phyloP scores from a whole-genome alignment of 2,113 vertebrate genomes.

The Phyllostomus hastatus region DNA sequence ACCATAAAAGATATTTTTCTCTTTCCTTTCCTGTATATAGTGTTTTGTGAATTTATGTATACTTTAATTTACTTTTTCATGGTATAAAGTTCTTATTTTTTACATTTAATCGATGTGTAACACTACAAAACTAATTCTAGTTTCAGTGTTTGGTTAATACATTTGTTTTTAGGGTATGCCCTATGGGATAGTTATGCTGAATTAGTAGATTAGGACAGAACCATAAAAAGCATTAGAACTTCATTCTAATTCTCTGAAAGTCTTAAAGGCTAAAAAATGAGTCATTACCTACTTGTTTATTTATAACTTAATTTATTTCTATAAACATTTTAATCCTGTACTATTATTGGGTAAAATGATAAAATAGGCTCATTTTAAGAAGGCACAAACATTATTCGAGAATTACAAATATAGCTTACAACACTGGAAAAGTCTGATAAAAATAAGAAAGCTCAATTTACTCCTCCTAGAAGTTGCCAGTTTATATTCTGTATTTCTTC shows the following conservation, averaged over 20 bases:
- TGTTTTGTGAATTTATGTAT: not conserved
- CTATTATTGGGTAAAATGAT: constrained; percentile 50
- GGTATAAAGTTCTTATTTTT: constrained; percentile 17
- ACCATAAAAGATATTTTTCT: not conserved
- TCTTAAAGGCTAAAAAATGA: constrained; percentile 57
- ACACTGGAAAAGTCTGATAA: constrained; percentile 42
- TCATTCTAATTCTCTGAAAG: constrained; percentile 63
- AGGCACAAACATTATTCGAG: constrained; percentile 9
- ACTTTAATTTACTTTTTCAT: constrained; percentile 41
- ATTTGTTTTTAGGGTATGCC: constrained; percentile 39
- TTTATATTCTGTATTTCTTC: constrained; percentile 32
- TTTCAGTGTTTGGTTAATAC: constrained; percentile 22
- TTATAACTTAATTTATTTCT: constrained; percentile 55
- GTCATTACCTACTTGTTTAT: constrained; percentile 44
- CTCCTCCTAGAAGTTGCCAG: not conserved
- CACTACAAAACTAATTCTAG: constrained; percentile 25
- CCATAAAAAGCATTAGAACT: constrained; percentile 18
- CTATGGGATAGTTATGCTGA: not conserved
- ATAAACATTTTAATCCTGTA: constrained; percentile 60
- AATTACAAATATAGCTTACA: constrained; percentile 61
- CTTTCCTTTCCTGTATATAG: not conserved
- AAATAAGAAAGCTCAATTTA: constrained; percentile 60
- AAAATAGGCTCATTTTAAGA: constrained; percentile 41
- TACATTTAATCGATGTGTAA: constrained; percentile 38
- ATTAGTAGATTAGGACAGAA: constrained; percentile 48